Evolutionary conservation across 2,113 vertebrate species (phyloP).

Genomic region (Monopterus albus): DNA sequence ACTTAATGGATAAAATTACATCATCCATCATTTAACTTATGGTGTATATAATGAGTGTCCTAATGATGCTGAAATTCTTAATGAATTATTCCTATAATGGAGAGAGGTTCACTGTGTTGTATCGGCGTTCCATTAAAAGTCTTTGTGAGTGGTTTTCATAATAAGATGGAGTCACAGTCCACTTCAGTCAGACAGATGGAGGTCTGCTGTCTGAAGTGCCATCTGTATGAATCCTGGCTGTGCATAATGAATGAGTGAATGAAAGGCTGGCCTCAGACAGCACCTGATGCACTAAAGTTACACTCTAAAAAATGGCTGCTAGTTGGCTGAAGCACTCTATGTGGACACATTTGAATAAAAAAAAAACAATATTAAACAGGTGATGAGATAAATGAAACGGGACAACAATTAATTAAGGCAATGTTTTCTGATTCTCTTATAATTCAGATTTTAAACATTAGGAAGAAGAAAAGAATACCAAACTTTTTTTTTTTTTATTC

Average conservation of each 20-base stretch:
- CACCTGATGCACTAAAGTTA: constrained; percentile 39
- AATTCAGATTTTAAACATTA: no score
- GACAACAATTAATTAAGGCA: no score
- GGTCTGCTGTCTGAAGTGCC: constrained; percentile 59
- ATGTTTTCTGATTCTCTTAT: no score
- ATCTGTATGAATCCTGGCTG: constrained; percentile 42
- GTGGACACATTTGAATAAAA: no score
- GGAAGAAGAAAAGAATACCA: no score
- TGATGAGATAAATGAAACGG: no score
- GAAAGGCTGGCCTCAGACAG: constrained; percentile 21
- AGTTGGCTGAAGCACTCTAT: no score
- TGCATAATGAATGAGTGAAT: constrained; percentile 39
- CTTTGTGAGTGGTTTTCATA: constrained; percentile 33
- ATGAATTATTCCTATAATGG: constrained; percentile 13
- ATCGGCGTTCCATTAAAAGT: constrained; percentile 28
- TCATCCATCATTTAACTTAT: not conserved
- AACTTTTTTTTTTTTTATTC: no score
- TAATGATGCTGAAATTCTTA: constrained; percentile 1
- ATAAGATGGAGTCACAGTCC: constrained; percentile 15
- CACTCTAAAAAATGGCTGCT: no score
- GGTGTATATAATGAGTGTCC: not conserved
- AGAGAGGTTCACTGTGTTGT: not conserved
- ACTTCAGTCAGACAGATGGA: constrained; percentile 50
- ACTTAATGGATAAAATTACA: not conserved
- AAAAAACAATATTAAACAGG: no score